Percentiles rank a stretch among this genome's conserved stretches.
Conservation (phyloP, 2,888 invertebrate species). For the Heteromyza rotundicornis region DNA sequence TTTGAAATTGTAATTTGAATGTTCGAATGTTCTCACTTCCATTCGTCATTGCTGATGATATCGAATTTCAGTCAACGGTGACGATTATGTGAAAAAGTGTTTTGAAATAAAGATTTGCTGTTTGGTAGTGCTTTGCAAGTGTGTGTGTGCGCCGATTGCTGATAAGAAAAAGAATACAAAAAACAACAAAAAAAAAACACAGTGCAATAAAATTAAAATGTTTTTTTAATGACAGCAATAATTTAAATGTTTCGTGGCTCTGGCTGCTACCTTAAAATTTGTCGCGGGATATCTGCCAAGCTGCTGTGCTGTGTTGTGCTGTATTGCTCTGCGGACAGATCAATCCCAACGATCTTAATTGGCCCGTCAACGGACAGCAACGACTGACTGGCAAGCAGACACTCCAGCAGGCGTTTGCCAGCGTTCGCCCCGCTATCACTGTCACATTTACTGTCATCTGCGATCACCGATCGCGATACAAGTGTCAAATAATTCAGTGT, state of each 20-base stretch:
- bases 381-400: not conserved
- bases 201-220: not conserved
- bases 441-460: not conserved
- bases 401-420: not conserved
- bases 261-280: not conserved
- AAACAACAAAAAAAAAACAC: too few relatives aligned
- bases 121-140: not conserved
- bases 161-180: too few relatives aligned
- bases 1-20: too few relatives aligned
- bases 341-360: constrained; percentile 1
- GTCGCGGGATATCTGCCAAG: not conserved
- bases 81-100: not conserved
- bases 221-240: not conserved
- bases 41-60: not conserved
- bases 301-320: not conserved
- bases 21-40: not conserved
- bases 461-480: not conserved
- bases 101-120: not conserved
- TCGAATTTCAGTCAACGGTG: constrained; percentile 7
- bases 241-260: not conserved
- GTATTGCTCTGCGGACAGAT: not conserved
- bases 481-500: constrained; percentile 2
- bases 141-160: not conserved
- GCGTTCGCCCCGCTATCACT: not conserved
- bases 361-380: not conserved